These are phyloP conservation scores for Diabrotica virgifera DNA, from an alignment of 1,140 invertebrate genomes.

Conservation along the genomic window DNA sequence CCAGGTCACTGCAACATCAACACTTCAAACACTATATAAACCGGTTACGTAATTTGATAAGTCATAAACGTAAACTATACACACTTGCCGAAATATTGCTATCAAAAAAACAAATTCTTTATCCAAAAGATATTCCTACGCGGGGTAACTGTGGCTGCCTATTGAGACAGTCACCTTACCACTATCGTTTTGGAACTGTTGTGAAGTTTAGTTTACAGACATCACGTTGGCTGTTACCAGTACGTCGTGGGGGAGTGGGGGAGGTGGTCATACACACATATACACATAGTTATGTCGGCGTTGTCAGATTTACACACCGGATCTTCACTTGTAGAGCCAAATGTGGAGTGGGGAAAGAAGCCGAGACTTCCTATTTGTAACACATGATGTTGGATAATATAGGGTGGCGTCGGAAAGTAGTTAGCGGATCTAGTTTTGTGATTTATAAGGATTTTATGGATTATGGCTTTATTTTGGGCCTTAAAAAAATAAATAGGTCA, in stretches of 20 bases:
- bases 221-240: conserved; percentile 30
- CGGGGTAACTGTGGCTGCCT: conserved; percentile 44
- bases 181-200: conserved; percentile 38
- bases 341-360: conserved; percentile 20
- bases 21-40: conserved; percentile 14
- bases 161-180: conserved; percentile 43
- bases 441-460: too few relatives aligned
- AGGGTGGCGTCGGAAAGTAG: background rate
- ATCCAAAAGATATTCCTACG: conserved; percentile 20
- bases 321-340: conserved; percentile 33
- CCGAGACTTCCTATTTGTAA: conserved; percentile 32
- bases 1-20: conserved; percentile 21
- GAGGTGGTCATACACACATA: conserved; percentile 22
- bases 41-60: conserved; percentile 16
- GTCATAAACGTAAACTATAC: conserved; percentile 5
- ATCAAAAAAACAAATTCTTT: conserved; percentile 5
- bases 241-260: conserved; percentile 34
- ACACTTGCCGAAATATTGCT: conserved; percentile 4
- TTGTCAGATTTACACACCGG: conserved; percentile 31
- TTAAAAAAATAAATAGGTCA: too few relatives aligned
- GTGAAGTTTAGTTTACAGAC: conserved; percentile 14
- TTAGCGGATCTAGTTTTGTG: too few relatives aligned
- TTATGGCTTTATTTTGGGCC: too few relatives aligned
- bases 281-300: conserved; percentile 25
- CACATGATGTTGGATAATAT: conserved; percentile 10